These are phyloP conservation scores for Eupithecia subumbrata DNA, from an alignment of 2,888 invertebrate species.

Conservation along the genomic window DNA sequence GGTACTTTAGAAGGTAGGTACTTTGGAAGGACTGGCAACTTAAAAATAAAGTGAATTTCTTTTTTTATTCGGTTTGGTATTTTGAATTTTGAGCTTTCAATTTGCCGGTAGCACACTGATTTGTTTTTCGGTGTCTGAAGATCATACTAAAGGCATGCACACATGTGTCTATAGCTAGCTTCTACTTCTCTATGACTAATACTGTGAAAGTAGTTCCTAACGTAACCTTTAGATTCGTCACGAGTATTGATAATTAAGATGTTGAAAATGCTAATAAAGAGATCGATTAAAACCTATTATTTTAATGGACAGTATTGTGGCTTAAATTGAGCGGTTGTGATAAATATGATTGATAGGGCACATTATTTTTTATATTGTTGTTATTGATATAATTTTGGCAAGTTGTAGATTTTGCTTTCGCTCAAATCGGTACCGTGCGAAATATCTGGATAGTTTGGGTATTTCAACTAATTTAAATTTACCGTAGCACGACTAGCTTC, in stretches of 20 bases:
- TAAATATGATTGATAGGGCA: conserved; percentile 35
- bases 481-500: conserved; percentile 76
- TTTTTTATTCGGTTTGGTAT: not conserved
- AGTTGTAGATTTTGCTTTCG: conserved; percentile 36
- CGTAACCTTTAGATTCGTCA: conserved; percentile 62
- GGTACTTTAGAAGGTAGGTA: too few relatives aligned
- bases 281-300: conserved; percentile 39
- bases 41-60: not conserved
- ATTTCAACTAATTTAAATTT: conserved; percentile 78
- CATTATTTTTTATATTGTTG: conserved; percentile 17
- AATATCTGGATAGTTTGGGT: conserved; percentile 5
- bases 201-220: conserved; percentile 62
- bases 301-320: conserved; percentile 37
- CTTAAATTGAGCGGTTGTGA: conserved; percentile 31
- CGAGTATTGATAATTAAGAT: conserved; percentile 55
- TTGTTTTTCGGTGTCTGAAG: not conserved
- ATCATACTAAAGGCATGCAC: conserved; percentile 1
- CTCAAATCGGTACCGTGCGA: conserved; percentile 7
- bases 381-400: conserved; percentile 21
- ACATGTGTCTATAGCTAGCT: conserved; percentile 14
- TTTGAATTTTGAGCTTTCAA: not conserved
- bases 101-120: not conserved
- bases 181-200: conserved; percentile 29
- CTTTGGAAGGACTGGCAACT: not conserved
- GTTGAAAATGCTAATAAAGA: conserved; percentile 39